Conservation (phyloP, 2,888 invertebrate species). For the Plagiodera versicolora region DNA sequence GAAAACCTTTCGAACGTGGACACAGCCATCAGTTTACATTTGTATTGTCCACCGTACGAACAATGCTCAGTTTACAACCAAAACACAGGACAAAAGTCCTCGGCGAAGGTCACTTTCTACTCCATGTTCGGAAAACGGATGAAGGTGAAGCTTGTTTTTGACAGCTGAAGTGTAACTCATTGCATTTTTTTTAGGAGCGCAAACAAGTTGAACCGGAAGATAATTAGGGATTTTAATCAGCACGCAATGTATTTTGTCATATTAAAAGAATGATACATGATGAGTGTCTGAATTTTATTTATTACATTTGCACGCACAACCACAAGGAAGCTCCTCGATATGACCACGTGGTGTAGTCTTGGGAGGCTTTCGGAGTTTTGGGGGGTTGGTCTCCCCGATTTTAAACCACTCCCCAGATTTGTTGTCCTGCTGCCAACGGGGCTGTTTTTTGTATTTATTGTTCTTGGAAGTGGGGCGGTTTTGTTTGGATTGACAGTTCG, state of each 20-base stretch:
- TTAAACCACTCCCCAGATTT: conserved; percentile 46
- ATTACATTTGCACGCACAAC: conserved; percentile 17
- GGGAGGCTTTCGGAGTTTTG: background rate
- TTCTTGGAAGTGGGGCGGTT: background rate
- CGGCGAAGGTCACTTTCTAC: conserved; percentile 85
- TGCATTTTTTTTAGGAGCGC: conserved; percentile 40
- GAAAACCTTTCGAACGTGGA: conserved; percentile 92
- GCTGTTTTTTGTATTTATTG: conserved; percentile 2
- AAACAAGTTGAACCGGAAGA: conserved; percentile 47
- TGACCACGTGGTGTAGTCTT: background rate
- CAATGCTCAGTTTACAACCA: conserved; percentile 90
- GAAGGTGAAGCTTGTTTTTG: conserved; percentile 60
- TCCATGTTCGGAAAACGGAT: conserved; percentile 82
- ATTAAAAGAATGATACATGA: background rate
- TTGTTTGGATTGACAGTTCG: background rate
- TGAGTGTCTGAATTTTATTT: background rate
- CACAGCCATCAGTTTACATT: conserved; percentile 87
- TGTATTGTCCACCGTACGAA: conserved; percentile 93
- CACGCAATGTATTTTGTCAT: background rate
- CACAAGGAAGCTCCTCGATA: conserved; percentile 10
- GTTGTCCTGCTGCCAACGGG: conserved; percentile 42
- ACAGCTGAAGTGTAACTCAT: conserved; percentile 14
- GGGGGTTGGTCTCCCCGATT: conserved; percentile 23
- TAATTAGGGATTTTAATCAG: conserved; percentile 37
- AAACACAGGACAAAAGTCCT: conserved; percentile 76